Conservation (phyloP, 2,888 invertebrate genomes). For the Parascotia fuliginaria region DNA sequence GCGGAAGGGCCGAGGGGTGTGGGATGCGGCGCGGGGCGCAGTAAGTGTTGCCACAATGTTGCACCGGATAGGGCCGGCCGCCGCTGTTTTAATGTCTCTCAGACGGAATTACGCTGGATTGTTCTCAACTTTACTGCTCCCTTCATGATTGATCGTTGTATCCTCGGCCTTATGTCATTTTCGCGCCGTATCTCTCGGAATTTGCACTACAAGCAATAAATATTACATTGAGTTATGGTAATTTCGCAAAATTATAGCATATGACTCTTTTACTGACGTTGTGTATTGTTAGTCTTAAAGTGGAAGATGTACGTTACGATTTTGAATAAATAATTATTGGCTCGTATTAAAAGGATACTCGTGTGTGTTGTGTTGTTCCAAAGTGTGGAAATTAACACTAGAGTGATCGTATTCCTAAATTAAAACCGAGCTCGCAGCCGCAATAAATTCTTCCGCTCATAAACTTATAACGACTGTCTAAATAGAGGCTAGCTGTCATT, state of each 20-base stretch:
- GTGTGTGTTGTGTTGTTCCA: constrained; percentile 38
- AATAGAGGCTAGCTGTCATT: constrained; percentile 80
- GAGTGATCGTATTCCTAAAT: constrained; percentile 77
- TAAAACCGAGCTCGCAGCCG: constrained; percentile 70
- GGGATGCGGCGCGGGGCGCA: constrained; percentile 50
- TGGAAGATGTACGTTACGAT: constrained; percentile 26
- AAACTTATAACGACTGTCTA: constrained; percentile 81
- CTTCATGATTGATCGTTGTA: constrained; percentile 84
- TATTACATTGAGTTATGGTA: constrained; percentile 78
- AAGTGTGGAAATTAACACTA: constrained; percentile 78
- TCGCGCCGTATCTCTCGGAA: constrained; percentile 79
- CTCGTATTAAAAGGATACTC: constrained; percentile 19
- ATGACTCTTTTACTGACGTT: constrained; percentile 42
- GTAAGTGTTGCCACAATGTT: constrained; percentile 72
- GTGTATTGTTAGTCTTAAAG: constrained; percentile 32
- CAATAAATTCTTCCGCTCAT: constrained; percentile 79
- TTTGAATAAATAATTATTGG: constrained; percentile 40
- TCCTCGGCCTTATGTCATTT: constrained; percentile 83
- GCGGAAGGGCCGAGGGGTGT: not conserved
- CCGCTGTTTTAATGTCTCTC: constrained; percentile 84
- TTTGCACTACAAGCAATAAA: constrained; percentile 80
- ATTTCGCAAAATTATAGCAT: constrained; percentile 67
- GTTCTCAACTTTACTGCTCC: constrained; percentile 84
- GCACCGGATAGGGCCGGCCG: constrained; percentile 82
- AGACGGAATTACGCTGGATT: constrained; percentile 86